Base-by-base conservation (phyloP, 1,140 invertebrate genomes). In the Musca vetustissima region DNA sequence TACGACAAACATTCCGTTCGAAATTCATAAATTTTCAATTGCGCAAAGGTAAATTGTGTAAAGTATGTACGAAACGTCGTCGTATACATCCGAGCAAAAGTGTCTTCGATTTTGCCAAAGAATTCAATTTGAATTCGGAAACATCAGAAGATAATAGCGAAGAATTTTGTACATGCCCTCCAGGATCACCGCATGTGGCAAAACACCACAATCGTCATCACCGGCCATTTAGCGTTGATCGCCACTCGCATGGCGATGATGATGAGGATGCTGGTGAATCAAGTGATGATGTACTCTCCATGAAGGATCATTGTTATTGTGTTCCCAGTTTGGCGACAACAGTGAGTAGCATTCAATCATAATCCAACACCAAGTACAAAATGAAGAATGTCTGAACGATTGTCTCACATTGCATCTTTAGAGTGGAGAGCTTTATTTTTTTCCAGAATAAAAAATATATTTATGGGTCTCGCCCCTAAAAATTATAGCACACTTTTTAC, bases 241-340 rank as follows among this genome's bases (percentile, higher is more conserved):
- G n/a, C n/a, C n/a, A n/a, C n/a, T 66, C 64, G 13, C 64, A 66
- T 25, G 22, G 17, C 3, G 52, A 72, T 2, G n/a, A n/a, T n/a
- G 66, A 69, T 32, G 70, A 71, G 32, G 69, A 72, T 1, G 73
- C 72, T 13, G 74, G 76, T 25, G 74, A 72, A 59, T 75, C 68
- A 61, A 80, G 79, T 61, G 79, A 80, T 36, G 79, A 81, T 72
- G 73, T 77, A 52, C 73, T 81, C 13, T 79, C 76, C 67, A 70
- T 81, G 21, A 79, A 81, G 73, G 79, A 81, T 66, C 79, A 81
- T 69, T 81, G 77, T 69, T 81, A 81, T 71, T 79, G 79, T 67
- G 77, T 81, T 50, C 79, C 79, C 71, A 81, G 79, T 69, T 69
- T 81, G 73, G 79, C 79, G 70, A 77, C 77, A 71, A 80, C 77